Conservation (phyloP, 2,888 invertebrate genomes). For the Ferrisia virgata region DNA sequence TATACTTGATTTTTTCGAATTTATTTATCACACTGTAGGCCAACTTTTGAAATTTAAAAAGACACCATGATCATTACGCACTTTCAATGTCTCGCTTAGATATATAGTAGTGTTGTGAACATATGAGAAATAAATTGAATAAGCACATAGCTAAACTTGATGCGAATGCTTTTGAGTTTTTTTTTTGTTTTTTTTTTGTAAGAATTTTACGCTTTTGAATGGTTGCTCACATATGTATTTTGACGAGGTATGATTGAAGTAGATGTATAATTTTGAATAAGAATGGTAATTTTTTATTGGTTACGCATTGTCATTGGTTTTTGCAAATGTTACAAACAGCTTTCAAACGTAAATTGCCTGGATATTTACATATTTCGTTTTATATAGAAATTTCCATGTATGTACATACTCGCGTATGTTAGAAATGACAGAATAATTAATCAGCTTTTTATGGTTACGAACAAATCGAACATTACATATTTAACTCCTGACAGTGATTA, state of each 20-base stretch:
- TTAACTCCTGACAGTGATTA: conserved; percentile 22
- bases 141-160: not conserved
- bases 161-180: not conserved
- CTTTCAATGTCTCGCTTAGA: too few relatives aligned
- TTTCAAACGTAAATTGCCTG: not conserved
- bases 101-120: too few relatives aligned
- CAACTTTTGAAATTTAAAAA: too few relatives aligned
- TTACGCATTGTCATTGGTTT: not conserved
- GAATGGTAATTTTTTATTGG: not conserved
- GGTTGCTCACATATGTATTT: not conserved
- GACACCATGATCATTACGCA: too few relatives aligned
- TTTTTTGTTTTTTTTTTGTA: not conserved
- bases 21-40: too few relatives aligned
- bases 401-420: too few relatives aligned
- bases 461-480: conserved; percentile 20
- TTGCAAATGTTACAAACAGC: conserved; percentile 2
- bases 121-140: not conserved
- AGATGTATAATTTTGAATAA: not conserved
- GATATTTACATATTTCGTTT: conserved; percentile 22
- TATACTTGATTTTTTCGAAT: too few relatives aligned
- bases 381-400: not conserved
- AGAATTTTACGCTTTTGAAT: not conserved
- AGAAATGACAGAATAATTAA: conserved; percentile 26
- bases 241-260: not conserved
- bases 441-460: conserved; percentile 18